phyloP scores from a whole-genome alignment of 1,140 invertebrate genomes.

The Trachymyrmex septentrionalis region DNA sequence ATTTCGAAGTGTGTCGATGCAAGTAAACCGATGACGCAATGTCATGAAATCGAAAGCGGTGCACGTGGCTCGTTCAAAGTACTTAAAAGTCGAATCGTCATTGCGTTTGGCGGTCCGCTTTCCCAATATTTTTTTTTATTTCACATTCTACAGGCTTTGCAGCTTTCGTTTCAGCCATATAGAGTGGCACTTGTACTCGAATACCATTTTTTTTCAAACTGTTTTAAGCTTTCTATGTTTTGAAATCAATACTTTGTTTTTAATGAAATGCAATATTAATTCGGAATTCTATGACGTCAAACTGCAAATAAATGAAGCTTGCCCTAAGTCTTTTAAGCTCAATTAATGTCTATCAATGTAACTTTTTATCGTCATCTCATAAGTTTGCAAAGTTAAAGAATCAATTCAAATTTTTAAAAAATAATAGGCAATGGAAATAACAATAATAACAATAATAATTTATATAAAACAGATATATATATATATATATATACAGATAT shows the following conservation, averaged over 20 bases:
- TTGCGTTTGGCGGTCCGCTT: not conserved
- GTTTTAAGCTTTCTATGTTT: not conserved
- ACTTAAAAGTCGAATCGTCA: slow-evolving; percentile 8
- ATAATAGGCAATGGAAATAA: not conserved
- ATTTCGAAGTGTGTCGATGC: not conserved
- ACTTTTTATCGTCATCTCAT: not conserved
- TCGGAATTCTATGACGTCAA: not conserved
- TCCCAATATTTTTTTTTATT: slow-evolving; percentile 29
- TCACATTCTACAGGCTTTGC: not conserved
- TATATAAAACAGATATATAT: not conserved
- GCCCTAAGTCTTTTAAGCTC: not conserved
- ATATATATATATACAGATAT: no score
- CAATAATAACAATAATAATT: not conserved
- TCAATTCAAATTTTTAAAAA: not conserved
- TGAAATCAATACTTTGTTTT: not conserved
- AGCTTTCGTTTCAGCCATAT: not conserved
- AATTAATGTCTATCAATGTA: not conserved
- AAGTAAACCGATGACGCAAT: slow-evolving; percentile 4
- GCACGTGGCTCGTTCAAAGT: slow-evolving; percentile 17
- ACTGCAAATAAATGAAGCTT: not conserved
- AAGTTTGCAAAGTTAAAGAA: slow-evolving; percentile 1
- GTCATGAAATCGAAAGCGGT: slow-evolving; percentile 4
- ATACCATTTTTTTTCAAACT: slow-evolving; percentile 25
- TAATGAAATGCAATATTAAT: slow-evolving; percentile 10
- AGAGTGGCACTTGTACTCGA: not conserved